Conservation (phyloP, 2,797 vertebrate genomes). For the Tokudaia muenninki region DNA sequence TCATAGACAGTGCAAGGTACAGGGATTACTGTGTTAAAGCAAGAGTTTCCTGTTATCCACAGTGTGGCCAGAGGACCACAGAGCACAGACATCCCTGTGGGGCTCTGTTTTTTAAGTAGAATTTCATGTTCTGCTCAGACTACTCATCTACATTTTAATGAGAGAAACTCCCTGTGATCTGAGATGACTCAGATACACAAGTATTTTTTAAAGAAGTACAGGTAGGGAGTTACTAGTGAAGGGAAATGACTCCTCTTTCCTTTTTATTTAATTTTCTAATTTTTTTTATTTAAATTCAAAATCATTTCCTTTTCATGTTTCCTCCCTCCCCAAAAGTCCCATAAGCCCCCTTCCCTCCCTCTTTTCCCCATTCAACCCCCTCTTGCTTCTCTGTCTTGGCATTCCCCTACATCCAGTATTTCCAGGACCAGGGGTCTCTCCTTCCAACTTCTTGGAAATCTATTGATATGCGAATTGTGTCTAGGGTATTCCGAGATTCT, state of each 20-base stretch:
- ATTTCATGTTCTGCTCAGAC: neutral
- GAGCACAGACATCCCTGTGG: fast-evolving
- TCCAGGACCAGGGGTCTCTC: no score
- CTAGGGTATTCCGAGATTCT: no score
- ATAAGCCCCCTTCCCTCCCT: no score
- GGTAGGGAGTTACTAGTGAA: fast-evolving
- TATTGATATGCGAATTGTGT: no score
- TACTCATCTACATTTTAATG: neutral
- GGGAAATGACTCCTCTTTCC: fast-evolving
- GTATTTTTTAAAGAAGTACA: neutral
- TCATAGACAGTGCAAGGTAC: fast-evolving
- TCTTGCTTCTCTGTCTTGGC: no score
- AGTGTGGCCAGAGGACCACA: neutral
- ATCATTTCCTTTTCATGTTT: no score
- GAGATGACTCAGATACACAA: neutral
- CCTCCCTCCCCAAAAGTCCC: no score
- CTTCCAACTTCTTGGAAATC: no score
- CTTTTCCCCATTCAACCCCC: no score
- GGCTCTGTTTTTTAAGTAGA: neutral
- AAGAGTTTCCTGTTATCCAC: fast-evolving
- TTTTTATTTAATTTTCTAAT: no score
- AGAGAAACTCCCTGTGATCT: neutral
- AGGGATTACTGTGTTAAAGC: neutral
- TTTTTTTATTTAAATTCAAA: no score
- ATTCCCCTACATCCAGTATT: no score